These are phyloP conservation scores for Bacillus rossius DNA, from an alignment of 1,140 invertebrate species.

Conservation along the genomic window DNA sequence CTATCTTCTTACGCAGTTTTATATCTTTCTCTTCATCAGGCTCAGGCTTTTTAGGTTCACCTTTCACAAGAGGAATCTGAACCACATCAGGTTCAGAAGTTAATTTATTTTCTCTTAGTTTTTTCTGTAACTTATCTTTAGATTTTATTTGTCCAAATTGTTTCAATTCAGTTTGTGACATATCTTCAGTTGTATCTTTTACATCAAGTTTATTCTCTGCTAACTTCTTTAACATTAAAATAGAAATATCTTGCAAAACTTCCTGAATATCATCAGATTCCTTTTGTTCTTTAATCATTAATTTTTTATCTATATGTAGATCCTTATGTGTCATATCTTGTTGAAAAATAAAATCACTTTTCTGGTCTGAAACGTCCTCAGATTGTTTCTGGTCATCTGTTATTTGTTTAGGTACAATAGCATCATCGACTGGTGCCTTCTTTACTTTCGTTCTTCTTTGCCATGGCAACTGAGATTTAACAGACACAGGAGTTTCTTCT, in stretches of 20 bases:
- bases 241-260: too few species aligned
- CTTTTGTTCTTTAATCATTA: too few species aligned
- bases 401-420: not conserved
- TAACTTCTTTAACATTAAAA: too few species aligned
- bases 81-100: constrained; percentile 11
- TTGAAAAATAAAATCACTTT: constrained; percentile 10
- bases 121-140: too few species aligned
- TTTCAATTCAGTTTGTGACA: constrained; percentile 9
- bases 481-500: not conserved
- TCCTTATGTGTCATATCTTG: not conserved
- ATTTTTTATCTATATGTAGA: too few species aligned
- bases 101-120: too few species aligned
- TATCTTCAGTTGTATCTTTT: not conserved
- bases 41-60: too few species aligned
- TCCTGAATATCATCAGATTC: too few species aligned
- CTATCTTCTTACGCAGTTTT: not conserved
- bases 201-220: not conserved
- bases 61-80: constrained; percentile 15
- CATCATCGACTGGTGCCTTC: not conserved
- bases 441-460: constrained; percentile 7
- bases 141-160: constrained; percentile 24
- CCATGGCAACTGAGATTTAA: constrained; percentile 5
- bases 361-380: constrained; percentile 14
- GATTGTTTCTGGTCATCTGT: not conserved
- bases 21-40: not conserved